Conservation (phyloP, 2,888 invertebrate genomes). For the Metopia argyrocephala region DNA sequence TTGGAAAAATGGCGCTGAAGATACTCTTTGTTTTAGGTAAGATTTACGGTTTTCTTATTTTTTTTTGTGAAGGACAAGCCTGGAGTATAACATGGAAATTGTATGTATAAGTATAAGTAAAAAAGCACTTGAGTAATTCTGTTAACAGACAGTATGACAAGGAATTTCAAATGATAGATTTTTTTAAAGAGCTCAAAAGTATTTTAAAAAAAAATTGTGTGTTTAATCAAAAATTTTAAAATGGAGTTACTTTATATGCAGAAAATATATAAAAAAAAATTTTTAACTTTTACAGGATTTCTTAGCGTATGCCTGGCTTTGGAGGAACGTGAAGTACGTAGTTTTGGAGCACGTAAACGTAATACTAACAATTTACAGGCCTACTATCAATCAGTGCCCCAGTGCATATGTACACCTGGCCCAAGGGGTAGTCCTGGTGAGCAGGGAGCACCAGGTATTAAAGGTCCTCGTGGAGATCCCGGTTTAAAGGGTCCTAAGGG, state of each 20-base stretch:
- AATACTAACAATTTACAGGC: conserved; percentile 25
- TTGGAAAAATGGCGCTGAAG: conserved; percentile 33
- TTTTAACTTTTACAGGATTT: conserved; percentile 10
- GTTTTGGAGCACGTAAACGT: conserved; percentile 13
- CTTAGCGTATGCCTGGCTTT: neutral
- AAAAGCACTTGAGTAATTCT: too few species aligned
- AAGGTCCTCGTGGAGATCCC: conserved; percentile 56
- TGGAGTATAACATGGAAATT: too few species aligned
- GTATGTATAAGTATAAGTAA: too few species aligned
- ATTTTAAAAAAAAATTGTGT: too few species aligned
- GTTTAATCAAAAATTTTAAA: too few species aligned
- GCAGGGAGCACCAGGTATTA: conserved; percentile 42
- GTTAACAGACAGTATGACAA: too few species aligned
- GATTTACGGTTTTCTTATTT: too few species aligned
- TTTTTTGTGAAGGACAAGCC: too few species aligned
- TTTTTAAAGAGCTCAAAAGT: too few species aligned
- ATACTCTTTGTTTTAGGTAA: conserved; percentile 9
- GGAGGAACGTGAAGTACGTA: conserved; percentile 35
- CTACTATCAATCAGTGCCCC: conserved; percentile 41
- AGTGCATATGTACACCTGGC: conserved; percentile 56
- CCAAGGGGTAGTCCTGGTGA: conserved; percentile 50
- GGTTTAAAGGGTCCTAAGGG: conserved; percentile 54
- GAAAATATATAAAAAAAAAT: neutral
- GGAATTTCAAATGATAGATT: too few species aligned
- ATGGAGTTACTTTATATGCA: too few species aligned